Base-by-base conservation (phyloP, 2,113 vertebrate genomes). In the Octodon degus region DNA sequence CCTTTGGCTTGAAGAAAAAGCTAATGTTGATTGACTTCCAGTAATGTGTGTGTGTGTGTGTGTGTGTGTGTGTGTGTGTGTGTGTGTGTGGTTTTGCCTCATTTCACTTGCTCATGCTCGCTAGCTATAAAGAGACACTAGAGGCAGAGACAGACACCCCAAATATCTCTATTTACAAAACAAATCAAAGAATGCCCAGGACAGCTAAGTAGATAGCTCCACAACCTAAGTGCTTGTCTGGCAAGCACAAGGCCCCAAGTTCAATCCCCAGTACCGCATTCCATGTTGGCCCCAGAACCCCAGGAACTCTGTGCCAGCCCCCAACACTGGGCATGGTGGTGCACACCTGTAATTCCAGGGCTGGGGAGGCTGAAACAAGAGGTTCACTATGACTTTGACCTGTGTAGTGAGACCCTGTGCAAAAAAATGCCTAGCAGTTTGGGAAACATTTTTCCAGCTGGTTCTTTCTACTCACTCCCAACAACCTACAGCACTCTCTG, bases 401-500 rank as follows among this genome's bases (percentile, higher is more conserved):
- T 55, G 53, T 14, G 14, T 55, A 55, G 53, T 55, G 53, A 55
- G 53, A 55, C 13, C 53, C 13, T 55, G 11, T 55, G 3, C 53
- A 55, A 58, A 93, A 92, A 32, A 95, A 91, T 53, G 25, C 22
- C 72, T 80, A 70, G n/a, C 34, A 94, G 32, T 91, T 91, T 89
- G 80, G 83, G 81, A 93, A 96, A 93, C 86, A 93, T 68, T 94
- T 95, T 88, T 22, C 83, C 94, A 89, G 88, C 55, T 98, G 86
- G 67, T 84, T 94, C 94, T 95, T 96, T 91, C 83, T 89, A 93
- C 58, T 90, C 80, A 65, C n/a, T 94, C 83, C 89, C 0, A 24
- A 87, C 58, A 80, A 94, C 89, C 94, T 70, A 96, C 94, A 96
- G 94, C 97, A 89, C 40, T 97, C 95, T 94, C 95, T 95, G 80